phyloP scores from a whole-genome alignment of 64 coral and sea anemone species.

The Pocillopora damicornis region DNA sequence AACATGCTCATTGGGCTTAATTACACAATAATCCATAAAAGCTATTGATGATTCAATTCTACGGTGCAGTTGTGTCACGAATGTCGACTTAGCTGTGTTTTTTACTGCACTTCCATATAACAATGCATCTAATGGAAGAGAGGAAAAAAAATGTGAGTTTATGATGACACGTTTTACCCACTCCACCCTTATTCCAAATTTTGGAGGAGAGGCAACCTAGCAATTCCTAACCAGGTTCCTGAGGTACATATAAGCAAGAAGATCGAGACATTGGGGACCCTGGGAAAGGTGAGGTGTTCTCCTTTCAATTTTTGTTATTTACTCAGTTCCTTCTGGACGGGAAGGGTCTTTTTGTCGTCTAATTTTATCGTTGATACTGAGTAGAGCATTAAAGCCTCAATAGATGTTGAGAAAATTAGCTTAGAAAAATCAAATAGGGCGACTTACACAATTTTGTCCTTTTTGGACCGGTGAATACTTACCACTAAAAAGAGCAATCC shows the following conservation, averaged over 20 bases:
- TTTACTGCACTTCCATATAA: constrained; percentile 24
- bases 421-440: no score
- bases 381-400: no score
- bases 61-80: no score
- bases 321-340: no score
- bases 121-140: constrained; percentile 21
- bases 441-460: no score
- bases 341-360: no score
- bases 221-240: not conserved
- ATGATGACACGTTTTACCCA: not conserved
- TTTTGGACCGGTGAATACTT: not conserved
- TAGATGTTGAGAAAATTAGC: no score
- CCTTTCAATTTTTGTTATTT: no score
- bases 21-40: no score
- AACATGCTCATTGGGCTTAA: no score
- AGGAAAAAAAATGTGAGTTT: not conserved
- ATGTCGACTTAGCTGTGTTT: not conserved
- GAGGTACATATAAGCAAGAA: not conserved
- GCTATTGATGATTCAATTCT: no score
- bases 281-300: not conserved
- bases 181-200: not conserved
- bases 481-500: constrained; percentile 34
- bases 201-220: not conserved
- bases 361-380: no score
- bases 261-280: not conserved